Evolutionary conservation across 2,888 invertebrate genomes (phyloP), one percentile per base, ranked within the genome.

Genomic region (Sminthurides aquaticus): DNA sequence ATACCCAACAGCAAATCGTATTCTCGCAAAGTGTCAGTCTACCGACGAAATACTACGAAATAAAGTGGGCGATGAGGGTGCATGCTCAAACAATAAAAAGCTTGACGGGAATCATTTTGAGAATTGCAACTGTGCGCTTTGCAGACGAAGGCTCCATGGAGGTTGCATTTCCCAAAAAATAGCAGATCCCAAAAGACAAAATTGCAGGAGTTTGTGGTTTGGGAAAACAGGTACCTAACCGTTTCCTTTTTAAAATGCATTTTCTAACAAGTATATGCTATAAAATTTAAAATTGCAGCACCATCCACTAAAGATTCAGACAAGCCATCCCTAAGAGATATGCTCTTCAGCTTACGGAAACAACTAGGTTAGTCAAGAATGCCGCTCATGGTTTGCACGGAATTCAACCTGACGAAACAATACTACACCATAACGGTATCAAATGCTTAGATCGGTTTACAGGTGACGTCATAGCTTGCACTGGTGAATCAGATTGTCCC

Each of bases 401-500:
- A n/a, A n/a, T n/a, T n/a, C n/a, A n/a, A n/a, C n/a, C n/a, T n/a
- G n/a, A n/a, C n/a, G n/a, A n/a, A n/a, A n/a, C n/a, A n/a, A n/a
- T n/a, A n/a, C n/a, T n/a, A n/a, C n/a, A n/a, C n/a, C n/a, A n/a
- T n/a, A n/a, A n/a, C n/a, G n/a, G n/a, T n/a, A n/a, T n/a, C n/a
- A n/a, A n/a, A n/a, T n/a, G n/a, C n/a, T n/a, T n/a, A n/a, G n/a
- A n/a, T n/a, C n/a, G n/a, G n/a, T 11, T 34, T 34, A 11, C 43
- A 34, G 43, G 43, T 5, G 43, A 34, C 43, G 15, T 34, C 5
- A 27, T 62, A 8, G 62, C 43, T 27, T 62, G 63, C 29, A 63
- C 57, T 1, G 57, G 57, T 25, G 18, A 22, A 28, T n/a, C 18
- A 5, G 52, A 57, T 28, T 63, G 63, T 24, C 63, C 63, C 8